Base-by-base conservation (phyloP, 2,113 vertebrate genomes). In the Cairina moschata region DNA sequence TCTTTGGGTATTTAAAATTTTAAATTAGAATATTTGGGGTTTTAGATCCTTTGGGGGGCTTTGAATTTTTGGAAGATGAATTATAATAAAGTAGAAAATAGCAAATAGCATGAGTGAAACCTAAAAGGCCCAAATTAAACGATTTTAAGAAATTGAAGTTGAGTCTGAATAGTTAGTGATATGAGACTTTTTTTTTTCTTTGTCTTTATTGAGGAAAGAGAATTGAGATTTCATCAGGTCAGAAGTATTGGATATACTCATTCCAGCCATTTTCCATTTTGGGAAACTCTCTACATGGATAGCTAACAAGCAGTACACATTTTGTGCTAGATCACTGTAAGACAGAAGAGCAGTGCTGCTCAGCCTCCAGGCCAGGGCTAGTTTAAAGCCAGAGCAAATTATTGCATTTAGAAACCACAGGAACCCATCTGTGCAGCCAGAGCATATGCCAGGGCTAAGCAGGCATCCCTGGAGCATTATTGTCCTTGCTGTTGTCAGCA, bases 401-500 rank as follows among this genome's bases (percentile, higher is more conserved):
- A 4, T 46, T 4, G 0, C 50, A 20, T 42, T 86, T 71, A 80
- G 36, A 83, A 90, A 9, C 23, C 0, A 0, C 18, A 36, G 20
- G n/a, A 77, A 25, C 34, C 52, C 31, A 3, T 82, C 17, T 73
- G 38, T 13, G 68, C 26, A 62, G 13, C 9, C 16, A 54, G 22
- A 14, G 34, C 25, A 65, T 9, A 8, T 22, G 15, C 21, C 32
- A 59, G 11, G 12, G 9, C 23, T 59, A 17, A 58, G 29, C 46
- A 52, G 48, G 17, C 12, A 48, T 74, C 80, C 28, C 31, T 54
- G 46, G 21, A 40, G 9, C 31, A 48, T 14, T 1, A 3, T 3
- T 2, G 1, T 74, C 25, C 56, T 81, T 75, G 31, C 29, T 0
- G 1, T 26, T 1, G 0, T 54, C 56, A 68, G 17, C 28, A 78